Percentiles rank a stretch among this genome's conserved stretches.
Conservation (phyloP, 2,797 vertebrate genomes). For the Pantherophis vulpinus region DNA sequence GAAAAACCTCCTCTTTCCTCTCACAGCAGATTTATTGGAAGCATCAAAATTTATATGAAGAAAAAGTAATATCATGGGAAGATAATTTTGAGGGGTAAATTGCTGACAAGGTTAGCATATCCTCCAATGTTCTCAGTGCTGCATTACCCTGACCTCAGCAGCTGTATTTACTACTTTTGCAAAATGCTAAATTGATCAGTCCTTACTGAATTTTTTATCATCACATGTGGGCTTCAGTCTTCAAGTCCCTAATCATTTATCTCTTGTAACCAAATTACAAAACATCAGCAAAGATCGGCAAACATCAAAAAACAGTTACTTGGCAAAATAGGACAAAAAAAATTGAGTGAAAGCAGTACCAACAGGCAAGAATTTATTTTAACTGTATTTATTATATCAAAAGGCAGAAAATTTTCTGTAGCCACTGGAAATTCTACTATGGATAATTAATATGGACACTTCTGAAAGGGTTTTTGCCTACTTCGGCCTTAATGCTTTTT, state of each 20-base stretch:
- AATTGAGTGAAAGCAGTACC: neutral
- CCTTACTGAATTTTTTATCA: conserved; percentile 15
- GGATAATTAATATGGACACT: neutral
- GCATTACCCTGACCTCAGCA: neutral
- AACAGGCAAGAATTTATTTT: neutral
- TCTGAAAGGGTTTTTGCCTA: neutral
- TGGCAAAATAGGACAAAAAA: neutral
- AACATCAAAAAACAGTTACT: neutral
- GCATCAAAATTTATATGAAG: neutral
- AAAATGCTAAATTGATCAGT: conserved; percentile 9
- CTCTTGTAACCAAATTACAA: conserved; percentile 30
- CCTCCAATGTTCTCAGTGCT: neutral
- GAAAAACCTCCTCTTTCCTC: neutral
- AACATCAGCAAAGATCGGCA: neutral
- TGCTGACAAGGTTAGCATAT: neutral
- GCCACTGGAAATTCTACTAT: neutral
- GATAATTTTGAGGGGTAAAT: neutral
- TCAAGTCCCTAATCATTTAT: conserved; percentile 37
- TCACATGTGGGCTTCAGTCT: neutral
- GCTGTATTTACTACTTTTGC: neutral
- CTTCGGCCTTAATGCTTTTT: neutral
- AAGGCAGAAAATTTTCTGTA: neutral
- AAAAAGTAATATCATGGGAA: neutral
- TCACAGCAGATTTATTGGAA: neutral
- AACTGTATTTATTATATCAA: neutral